A percentile compares a stretch with the other conserved stretches of the same genome.
Conservation (phyloP, 1,140 invertebrate species). For the Zaprionus inermis region DNA sequence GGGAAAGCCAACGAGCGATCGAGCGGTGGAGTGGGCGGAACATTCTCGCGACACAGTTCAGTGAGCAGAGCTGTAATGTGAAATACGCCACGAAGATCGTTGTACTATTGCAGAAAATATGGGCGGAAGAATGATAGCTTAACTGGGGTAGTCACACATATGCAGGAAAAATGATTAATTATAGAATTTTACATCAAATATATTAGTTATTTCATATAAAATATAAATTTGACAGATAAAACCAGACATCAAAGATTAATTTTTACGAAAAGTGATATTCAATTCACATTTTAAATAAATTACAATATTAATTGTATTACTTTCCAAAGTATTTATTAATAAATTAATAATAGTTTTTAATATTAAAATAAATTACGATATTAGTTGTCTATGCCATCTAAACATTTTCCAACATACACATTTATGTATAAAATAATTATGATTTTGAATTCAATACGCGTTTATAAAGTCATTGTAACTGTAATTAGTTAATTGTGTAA, state of each 20-base stretch:
- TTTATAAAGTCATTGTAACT: background rate
- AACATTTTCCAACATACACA: too few species aligned
- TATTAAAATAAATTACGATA: too few species aligned
- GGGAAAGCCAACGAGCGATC: background rate
- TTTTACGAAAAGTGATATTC: background rate
- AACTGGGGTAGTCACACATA: background rate
- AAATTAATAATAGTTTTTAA: too few species aligned
- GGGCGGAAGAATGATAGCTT: background rate
- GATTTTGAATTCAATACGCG: background rate
- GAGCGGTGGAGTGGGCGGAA: background rate
- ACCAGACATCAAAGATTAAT: background rate
- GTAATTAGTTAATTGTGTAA: background rate
- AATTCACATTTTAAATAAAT: too few species aligned
- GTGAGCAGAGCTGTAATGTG: background rate
- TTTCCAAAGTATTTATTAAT: too few species aligned
- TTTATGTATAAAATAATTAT: too few species aligned
- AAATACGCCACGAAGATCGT: conserved; percentile 15
- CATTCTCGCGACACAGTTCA: conserved; percentile 34
- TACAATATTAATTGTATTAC: background rate
- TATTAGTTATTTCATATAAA: too few species aligned
- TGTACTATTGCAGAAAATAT: conserved; percentile 2
- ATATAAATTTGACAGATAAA: too few species aligned
- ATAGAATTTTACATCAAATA: background rate
- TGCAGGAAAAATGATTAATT: background rate
- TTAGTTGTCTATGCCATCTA: too few species aligned